phyloP scores from a whole-genome alignment of 2,888 invertebrate species.

The Adineta ricciae region DNA sequence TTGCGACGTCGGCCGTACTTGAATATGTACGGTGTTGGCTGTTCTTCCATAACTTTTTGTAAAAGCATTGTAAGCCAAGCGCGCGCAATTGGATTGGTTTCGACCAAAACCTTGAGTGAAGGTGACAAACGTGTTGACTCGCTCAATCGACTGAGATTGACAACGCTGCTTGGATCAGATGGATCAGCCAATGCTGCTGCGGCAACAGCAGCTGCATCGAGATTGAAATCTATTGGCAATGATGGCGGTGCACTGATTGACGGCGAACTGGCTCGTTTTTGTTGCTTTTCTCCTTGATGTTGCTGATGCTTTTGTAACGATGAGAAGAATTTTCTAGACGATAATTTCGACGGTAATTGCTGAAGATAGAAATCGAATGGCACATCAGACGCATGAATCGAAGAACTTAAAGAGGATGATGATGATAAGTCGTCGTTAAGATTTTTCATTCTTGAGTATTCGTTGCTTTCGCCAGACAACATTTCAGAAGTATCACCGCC shows the following conservation, averaged over 20 bases:
- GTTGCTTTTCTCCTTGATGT: background rate
- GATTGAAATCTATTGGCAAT: background rate
- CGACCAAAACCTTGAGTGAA: background rate
- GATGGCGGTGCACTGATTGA: background rate
- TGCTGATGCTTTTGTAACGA: background rate
- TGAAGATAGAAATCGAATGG: background rate
- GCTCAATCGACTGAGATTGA: background rate
- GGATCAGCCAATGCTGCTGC: background rate
- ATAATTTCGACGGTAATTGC: background rate
- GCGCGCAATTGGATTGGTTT: background rate
- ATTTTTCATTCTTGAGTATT: background rate
- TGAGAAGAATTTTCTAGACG: background rate
- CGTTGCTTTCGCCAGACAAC: background rate
- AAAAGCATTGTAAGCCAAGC: background rate
- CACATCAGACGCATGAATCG: background rate
- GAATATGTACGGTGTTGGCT: background rate
- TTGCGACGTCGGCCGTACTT: conserved; percentile 7
- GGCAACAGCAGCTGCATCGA: background rate
- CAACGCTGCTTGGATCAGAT: background rate
- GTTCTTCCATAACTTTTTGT: conserved; percentile 10
- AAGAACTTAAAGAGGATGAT: background rate
- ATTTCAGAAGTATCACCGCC: background rate
- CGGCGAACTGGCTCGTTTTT: background rate
- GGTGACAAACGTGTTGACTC: conserved; percentile 4
- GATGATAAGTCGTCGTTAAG: background rate